Evolutionary conservation across 2,888 invertebrate genomes (phyloP).

Genomic region (Mylabris sibirica): DNA sequence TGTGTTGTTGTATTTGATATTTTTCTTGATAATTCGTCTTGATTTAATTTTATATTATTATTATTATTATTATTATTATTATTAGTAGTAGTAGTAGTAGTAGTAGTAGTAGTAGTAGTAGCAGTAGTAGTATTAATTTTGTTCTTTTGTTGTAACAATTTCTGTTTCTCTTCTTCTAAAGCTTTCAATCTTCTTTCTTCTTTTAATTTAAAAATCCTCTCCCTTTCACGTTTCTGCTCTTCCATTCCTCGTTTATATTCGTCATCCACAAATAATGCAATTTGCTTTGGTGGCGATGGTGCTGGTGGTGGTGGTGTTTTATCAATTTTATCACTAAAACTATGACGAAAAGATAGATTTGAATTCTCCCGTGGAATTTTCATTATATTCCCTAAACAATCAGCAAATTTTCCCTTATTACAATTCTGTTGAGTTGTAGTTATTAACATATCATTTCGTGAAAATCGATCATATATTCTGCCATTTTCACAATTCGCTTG

Average conservation of each 20-base stretch:
- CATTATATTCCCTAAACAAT: not conserved
- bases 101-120: too few relatives aligned
- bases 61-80: not conserved
- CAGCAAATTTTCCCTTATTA: too few relatives aligned
- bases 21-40: not conserved
- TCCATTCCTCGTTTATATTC: slow-evolving; percentile 35
- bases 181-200: slow-evolving; percentile 31
- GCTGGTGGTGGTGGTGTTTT: not conserved
- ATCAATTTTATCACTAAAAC: too few relatives aligned
- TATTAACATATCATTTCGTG: too few relatives aligned
- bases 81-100: too few relatives aligned
- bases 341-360: too few relatives aligned
- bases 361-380: too few relatives aligned
- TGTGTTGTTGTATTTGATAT: not conserved
- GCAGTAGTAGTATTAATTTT: too few relatives aligned
- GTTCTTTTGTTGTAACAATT: not conserved
- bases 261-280: slow-evolving; percentile 32
- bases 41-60: not conserved
- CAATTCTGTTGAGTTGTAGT: too few relatives aligned
- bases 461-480: too few relatives aligned
- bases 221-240: slow-evolving; percentile 35
- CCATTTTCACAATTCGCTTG: not conserved
- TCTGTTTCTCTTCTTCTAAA: not conserved
- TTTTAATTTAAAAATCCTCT: slow-evolving; percentile 29
- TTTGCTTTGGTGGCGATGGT: not conserved